Percentiles rank a stretch among this genome's conserved stretches.
These are phyloP conservation scores for Lasioglossum calceatum DNA, from an alignment of 2,888 invertebrate species.

Conservation along the genomic window DNA sequence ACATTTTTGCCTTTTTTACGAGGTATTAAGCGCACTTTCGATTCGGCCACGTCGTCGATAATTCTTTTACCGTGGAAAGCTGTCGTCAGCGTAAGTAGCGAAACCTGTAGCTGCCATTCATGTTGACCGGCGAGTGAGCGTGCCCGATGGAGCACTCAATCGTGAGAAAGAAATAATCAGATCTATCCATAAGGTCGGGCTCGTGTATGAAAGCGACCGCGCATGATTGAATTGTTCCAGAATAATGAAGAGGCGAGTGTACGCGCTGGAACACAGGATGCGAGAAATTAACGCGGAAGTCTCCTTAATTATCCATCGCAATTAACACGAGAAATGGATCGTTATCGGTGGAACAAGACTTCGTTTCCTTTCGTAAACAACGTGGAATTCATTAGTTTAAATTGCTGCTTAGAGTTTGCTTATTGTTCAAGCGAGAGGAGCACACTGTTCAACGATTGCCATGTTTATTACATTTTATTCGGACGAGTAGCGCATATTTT, in stretches of 20 bases:
- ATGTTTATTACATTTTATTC: not conserved
- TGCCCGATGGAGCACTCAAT: conserved; percentile 38
- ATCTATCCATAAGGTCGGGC: conserved; percentile 39
- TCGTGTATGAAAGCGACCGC: not conserved
- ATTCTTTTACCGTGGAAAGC: conserved; percentile 11
- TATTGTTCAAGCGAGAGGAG: not conserved
- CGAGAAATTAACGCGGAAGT: conserved; percentile 11
- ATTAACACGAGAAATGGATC: not conserved
- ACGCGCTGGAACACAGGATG: conserved; percentile 1
- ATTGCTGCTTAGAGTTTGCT: not conserved
- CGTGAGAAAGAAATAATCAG: conserved; percentile 60
- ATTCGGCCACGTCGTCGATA: conserved; percentile 3
- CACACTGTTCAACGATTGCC: not conserved
- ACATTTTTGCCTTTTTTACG: conserved; percentile 11
- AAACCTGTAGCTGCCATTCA: conserved; percentile 58
- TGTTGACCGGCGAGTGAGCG: conserved; percentile 27
- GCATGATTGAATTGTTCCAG: conserved; percentile 40
- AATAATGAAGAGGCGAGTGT: conserved; percentile 1
- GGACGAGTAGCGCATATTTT: not conserved
- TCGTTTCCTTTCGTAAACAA: not conserved
- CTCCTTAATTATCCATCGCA: not conserved
- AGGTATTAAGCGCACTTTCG: conserved; percentile 32
- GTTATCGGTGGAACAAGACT: not conserved
- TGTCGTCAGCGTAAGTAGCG: conserved; percentile 43
- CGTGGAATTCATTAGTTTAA: not conserved